Percentiles rank a stretch among this genome's conserved stretches.
These are phyloP conservation scores for Platycheirus rosarum DNA, from an alignment of 2,888 invertebrate genomes.

Conservation along the genomic window DNA sequence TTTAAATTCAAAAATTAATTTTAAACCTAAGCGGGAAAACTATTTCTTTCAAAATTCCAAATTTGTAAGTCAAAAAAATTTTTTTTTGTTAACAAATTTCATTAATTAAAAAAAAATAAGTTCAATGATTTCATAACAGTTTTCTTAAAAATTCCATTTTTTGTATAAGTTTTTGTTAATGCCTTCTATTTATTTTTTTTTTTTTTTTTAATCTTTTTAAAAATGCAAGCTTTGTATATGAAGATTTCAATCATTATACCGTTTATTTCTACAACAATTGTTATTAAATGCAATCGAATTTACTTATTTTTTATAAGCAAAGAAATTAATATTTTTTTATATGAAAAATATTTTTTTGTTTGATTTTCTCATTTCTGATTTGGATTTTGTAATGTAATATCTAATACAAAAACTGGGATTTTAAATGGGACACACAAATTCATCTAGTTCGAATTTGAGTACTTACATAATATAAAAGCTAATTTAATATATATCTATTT, in stretches of 20 bases:
- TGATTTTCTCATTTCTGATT: slow-evolving; percentile 2
- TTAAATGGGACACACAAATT: slow-evolving; percentile 37
- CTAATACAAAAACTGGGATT: slow-evolving; percentile 2
- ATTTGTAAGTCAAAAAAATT: slow-evolving; percentile 33
- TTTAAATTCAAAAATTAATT: not conserved
- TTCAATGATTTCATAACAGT: slow-evolving; percentile 62
- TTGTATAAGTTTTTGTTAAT: slow-evolving; percentile 50
- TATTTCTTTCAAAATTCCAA: slow-evolving; percentile 28
- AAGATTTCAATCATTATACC: slow-evolving; percentile 55
- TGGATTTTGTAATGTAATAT: slow-evolving; percentile 27
- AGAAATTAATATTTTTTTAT: slow-evolving; percentile 29
- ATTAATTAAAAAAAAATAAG: slow-evolving; percentile 12
- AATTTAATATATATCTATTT: slow-evolving; percentile 16
- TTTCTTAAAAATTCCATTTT: slow-evolving; percentile 57
- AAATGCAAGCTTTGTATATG: slow-evolving; percentile 68
- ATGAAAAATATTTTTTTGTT: slow-evolving; percentile 1
- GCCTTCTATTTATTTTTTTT: slow-evolving; percentile 44
- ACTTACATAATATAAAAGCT: slow-evolving; percentile 32
- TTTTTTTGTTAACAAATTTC: slow-evolving; percentile 25
- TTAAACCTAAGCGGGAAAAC: not conserved
- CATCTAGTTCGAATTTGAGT: slow-evolving; percentile 12
- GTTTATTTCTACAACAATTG: slow-evolving; percentile 40
- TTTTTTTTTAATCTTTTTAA: slow-evolving; percentile 50
- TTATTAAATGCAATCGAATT: slow-evolving; percentile 56
- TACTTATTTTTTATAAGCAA: slow-evolving; percentile 29